Conservation (phyloP, 1,140 invertebrate species). For the Pseudomyrmex pallidus region DNA sequence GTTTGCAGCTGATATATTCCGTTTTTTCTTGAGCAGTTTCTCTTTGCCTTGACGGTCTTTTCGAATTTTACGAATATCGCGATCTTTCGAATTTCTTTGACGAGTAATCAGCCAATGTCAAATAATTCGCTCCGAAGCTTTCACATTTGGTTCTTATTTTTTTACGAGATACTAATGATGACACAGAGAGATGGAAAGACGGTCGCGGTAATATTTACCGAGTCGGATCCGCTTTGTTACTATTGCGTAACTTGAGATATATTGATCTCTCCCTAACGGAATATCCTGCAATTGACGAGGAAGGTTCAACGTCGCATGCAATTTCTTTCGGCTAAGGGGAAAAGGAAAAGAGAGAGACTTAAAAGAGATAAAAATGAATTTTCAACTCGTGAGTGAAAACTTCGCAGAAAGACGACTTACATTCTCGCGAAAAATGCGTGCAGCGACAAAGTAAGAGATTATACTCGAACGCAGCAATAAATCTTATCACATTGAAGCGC, state of each 20-base stretch:
- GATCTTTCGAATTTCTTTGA: neutral
- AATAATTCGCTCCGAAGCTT: too few relatives aligned
- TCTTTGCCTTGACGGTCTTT: neutral
- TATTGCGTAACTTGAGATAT: constrained; percentile 10
- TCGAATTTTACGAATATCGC: neutral
- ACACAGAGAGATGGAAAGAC: neutral
- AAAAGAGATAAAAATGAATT: constrained; percentile 2
- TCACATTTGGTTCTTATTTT: neutral
- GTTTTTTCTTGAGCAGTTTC: neutral
- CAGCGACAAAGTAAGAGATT: neutral
- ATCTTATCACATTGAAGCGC: neutral
- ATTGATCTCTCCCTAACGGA: constrained; percentile 13
- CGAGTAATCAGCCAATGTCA: neutral
- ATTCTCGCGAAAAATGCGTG: neutral
- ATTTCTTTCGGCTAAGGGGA: constrained; percentile 12
- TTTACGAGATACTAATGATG: neutral
- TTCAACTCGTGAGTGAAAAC: neutral
- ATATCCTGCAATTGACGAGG: neutral
- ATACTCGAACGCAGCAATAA: neutral
- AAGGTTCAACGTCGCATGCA: constrained; percentile 2
- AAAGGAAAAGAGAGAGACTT: neutral
- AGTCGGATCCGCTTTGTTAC: neutral
- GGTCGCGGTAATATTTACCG: neutral
- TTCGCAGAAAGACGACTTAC: neutral
- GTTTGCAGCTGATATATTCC: neutral